These are phyloP conservation scores for Noturus placidus DNA, from an alignment of 2,113 vertebrate genomes.

Conservation along the genomic window DNA sequence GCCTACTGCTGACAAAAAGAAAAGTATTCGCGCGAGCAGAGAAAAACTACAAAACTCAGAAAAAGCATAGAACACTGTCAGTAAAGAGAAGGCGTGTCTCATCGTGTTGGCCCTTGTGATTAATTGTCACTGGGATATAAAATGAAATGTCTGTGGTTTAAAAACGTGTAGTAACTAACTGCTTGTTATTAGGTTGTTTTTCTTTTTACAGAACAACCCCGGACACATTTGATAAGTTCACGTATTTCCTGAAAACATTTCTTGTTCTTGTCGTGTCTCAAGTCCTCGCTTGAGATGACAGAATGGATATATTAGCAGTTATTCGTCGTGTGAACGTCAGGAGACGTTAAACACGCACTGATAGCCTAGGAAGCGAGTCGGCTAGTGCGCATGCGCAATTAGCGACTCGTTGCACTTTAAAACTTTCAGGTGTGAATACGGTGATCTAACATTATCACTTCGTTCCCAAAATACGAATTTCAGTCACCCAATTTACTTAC, in stretches of 20 bases:
- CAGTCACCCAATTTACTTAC: neutral
- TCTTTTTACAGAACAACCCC: neutral
- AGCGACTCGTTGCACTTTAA: slow-evolving; percentile 24
- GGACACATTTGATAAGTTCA: too few species aligned
- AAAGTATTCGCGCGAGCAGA: too few species aligned
- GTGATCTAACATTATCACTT: neutral
- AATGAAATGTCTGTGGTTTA: neutral
- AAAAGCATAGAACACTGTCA: neutral
- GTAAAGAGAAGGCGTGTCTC: too few species aligned
- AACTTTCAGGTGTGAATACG: slow-evolving; percentile 39
- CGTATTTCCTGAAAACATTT: neutral
- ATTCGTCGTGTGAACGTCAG: neutral
- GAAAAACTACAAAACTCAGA: too few species aligned
- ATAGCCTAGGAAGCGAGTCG: neutral
- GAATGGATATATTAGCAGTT: neutral
- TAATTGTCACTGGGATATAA: neutral
- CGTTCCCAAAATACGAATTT: neutral
- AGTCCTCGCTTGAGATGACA: neutral
- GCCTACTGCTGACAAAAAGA: too few species aligned
- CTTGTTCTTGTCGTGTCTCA: too few species aligned
- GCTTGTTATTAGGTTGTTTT: neutral
- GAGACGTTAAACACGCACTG: neutral
- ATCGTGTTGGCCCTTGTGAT: neutral
- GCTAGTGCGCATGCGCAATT: slow-evolving; percentile 47
- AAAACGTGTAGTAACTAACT: neutral